These are phyloP conservation scores for Poeciliopsis paucimaculata DNA, from an alignment of 2,797 vertebrate species.

Conservation along the genomic window DNA sequence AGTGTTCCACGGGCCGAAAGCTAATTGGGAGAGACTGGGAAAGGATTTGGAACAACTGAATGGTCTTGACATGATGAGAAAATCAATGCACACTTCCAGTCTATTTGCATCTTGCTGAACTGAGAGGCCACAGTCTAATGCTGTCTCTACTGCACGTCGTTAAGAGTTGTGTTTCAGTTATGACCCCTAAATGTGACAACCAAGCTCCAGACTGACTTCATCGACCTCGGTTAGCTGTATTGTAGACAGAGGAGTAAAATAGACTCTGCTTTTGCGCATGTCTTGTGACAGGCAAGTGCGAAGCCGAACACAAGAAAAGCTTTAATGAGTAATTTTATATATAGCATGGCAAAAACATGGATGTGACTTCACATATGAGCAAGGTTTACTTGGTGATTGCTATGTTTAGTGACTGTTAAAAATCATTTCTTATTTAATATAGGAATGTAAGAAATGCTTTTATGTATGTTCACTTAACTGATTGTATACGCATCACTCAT, in stretches of 20 bases:
- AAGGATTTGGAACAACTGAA: conserved; percentile 74
- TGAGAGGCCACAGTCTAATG: conserved; percentile 60
- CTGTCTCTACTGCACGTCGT: conserved; percentile 64
- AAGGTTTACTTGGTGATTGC: not conserved
- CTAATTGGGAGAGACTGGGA: conserved; percentile 83
- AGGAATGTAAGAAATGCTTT: not conserved
- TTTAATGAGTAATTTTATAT: not conserved
- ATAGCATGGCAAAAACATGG: not conserved
- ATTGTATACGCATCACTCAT: not conserved
- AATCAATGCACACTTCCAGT: conserved; percentile 78
- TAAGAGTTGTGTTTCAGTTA: conserved; percentile 64
- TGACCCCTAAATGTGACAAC: conserved; percentile 54
- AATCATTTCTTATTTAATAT: not conserved
- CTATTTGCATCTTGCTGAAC: conserved; percentile 65
- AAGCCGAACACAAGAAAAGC: conserved; percentile 7
- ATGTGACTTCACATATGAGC: not conserved
- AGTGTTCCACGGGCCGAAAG: conserved; percentile 75
- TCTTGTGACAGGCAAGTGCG: conserved; percentile 31
- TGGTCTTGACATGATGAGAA: conserved; percentile 76
- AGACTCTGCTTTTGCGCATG: conserved; percentile 17
- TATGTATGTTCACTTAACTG: not conserved
- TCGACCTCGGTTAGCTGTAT: not conserved
- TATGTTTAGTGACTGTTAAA: not conserved
- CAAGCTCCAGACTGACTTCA: conserved; percentile 32
- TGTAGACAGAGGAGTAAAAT: conserved; percentile 10